Base-by-base conservation (phyloP, 30 jellyfish, hydroid and myxozoan genomes). In the Sanderia malayensis region DNA sequence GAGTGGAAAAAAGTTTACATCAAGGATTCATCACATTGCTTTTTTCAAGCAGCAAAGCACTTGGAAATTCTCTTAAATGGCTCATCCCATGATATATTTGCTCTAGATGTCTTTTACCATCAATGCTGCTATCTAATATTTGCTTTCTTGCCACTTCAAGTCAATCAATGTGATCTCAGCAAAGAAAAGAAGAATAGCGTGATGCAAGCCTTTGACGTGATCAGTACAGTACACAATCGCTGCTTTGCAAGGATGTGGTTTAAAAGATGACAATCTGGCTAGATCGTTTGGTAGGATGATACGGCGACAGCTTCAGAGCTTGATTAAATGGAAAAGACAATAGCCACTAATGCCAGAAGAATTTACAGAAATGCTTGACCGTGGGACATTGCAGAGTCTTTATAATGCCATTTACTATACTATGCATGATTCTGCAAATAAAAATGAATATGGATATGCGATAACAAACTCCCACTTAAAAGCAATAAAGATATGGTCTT, bases 341-440 rank as follows among this genome's bases (percentile, higher is more conserved):
- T 76, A 75, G 89, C 89, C 89, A 13, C 44, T 62, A 1, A 61
- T 83, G 6, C 72, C 89, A 9, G 89, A 76, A n/a, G 83, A 76
- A 65, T 19, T 76, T 21, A 25, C 49, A 31, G 47, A 15, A 22
- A 44, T 7, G 65, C 67, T 61, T 6, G 89, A 76, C 57, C 31
- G 23, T 21, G 76, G 86, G 4, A 78, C 86, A 33, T 26, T 58
- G 33, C 86, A 44, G 18, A 47, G 47, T 20, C 67, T 74, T 10
- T 74, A 34, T 29, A 74, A 74, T 59, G 76, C 86, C 67, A 61
- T 74, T 0, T 61, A 57, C 21, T 74, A 32, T 61, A 33, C 86
- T 10, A 58, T 74, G 68, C 67, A 74, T 26, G 83, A 71, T 32
- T 34, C 6, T 17, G 86, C 47, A 34, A 37, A 41, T 10, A 31